phyloP scores from a whole-genome alignment of 2,797 vertebrate genomes.

The Tympanoctomys barrerae region DNA sequence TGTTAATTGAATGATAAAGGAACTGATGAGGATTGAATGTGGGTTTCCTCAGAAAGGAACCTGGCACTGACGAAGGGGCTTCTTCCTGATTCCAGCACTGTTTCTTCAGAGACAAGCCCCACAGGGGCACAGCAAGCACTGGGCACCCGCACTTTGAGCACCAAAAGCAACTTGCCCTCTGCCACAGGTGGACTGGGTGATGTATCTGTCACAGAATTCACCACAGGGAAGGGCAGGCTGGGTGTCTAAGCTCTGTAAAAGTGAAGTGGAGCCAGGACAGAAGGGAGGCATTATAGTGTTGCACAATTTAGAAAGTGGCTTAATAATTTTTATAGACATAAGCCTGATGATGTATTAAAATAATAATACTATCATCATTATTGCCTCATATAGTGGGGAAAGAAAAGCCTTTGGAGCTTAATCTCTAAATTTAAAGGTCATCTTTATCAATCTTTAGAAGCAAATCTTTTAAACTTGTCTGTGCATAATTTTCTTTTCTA shows the following conservation, averaged over 20 bases:
- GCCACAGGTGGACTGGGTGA: background rate
- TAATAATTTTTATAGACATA: background rate
- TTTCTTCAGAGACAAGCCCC: background rate
- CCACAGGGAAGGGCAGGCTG: background rate
- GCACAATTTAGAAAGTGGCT: background rate
- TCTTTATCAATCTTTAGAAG: background rate
- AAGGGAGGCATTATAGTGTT: background rate
- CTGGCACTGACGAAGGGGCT: background rate
- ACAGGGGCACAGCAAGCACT: background rate
- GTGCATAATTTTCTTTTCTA: background rate
- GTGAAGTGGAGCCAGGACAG: background rate
- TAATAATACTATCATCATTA: background rate
- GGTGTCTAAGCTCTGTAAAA: background rate
- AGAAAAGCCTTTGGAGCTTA: background rate
- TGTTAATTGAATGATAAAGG: background rate
- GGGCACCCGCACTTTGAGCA: background rate
- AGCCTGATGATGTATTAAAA: background rate
- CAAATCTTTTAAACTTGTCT: background rate
- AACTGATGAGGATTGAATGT: background rate
- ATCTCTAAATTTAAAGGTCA: background rate
- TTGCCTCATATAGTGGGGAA: background rate
- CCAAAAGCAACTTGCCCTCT: background rate
- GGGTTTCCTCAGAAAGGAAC: background rate
- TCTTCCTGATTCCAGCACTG: background rate
- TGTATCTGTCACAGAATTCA: background rate